phyloP scores from a whole-genome alignment of 2,797 vertebrate species.

The Trachurus trachurus region DNA sequence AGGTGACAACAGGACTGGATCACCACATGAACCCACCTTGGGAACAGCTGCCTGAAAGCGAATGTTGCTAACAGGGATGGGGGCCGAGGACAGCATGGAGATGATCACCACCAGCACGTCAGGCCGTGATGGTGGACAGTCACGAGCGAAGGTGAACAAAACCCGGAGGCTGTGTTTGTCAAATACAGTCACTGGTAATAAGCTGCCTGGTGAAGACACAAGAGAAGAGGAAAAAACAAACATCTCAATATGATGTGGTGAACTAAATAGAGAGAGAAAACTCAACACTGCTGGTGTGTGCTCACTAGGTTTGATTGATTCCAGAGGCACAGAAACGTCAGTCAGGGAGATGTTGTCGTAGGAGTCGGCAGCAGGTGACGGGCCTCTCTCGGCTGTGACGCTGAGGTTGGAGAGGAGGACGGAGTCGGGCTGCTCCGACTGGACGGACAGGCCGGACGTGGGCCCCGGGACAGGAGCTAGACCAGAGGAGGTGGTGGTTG shows the following conservation, averaged over 20 bases:
- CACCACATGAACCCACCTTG: slow-evolving; percentile 85
- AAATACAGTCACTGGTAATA: slow-evolving; percentile 95
- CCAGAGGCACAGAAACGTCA: slow-evolving; percentile 92
- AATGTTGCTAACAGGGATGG: slow-evolving; percentile 92
- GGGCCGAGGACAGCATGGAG: slow-evolving; percentile 97
- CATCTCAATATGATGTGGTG: neutral
- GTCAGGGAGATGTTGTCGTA: slow-evolving; percentile 88
- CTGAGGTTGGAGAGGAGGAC: slow-evolving; percentile 65
- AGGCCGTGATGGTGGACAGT: slow-evolving; percentile 89
- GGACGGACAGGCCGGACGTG: slow-evolving; percentile 49
- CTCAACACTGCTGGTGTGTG: neutral
- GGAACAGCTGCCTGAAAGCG: slow-evolving; percentile 98
- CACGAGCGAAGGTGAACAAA: slow-evolving; percentile 95
- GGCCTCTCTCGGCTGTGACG: slow-evolving; percentile 60
- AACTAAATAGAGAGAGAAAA: neutral
- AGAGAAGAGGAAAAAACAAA: no score
- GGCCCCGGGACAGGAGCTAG: slow-evolving; percentile 16
- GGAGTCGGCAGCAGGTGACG: slow-evolving; percentile 44
- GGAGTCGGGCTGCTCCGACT: slow-evolving; percentile 63
- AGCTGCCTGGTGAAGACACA: slow-evolving; percentile 86
- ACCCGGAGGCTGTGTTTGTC: slow-evolving; percentile 95
- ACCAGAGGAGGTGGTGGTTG: slow-evolving; percentile 63
- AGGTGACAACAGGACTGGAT: neutral
- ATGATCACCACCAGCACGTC: slow-evolving; percentile 98
- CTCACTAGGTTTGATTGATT: slow-evolving; percentile 96